phyloP scores from a whole-genome alignment of 2,797 vertebrate species.

The Cuculus canorus region DNA sequence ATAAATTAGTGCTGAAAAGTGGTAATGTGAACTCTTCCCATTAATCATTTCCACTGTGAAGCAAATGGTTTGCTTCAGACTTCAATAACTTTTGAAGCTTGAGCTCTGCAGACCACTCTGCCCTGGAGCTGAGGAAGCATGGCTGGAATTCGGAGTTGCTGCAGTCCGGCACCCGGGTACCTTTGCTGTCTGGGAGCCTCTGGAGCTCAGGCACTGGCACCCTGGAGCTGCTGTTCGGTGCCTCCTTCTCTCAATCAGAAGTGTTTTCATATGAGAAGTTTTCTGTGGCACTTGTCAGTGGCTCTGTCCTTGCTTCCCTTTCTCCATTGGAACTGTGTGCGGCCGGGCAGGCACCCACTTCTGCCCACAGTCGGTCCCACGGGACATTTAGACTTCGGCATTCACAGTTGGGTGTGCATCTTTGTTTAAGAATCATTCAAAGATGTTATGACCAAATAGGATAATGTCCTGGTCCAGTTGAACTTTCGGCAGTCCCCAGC shows the following conservation, averaged over 20 bases:
- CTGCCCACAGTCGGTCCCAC: background rate
- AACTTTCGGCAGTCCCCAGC: background rate
- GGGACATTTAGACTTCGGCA: background rate
- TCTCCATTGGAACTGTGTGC: background rate
- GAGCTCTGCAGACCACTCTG: background rate
- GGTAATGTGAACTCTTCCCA: background rate
- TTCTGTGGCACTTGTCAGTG: background rate
- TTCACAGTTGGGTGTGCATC: background rate
- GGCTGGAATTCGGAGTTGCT: background rate
- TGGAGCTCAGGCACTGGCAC: background rate
- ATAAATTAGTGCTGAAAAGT: background rate
- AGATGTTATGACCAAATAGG: background rate
- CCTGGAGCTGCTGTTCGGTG: background rate
- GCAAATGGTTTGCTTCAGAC: background rate
- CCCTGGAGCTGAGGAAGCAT: background rate
- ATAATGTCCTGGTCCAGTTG: background rate
- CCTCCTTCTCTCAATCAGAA: background rate
- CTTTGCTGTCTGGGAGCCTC: background rate
- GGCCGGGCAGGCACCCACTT: background rate
- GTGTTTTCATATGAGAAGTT: background rate
- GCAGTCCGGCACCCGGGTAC: background rate
- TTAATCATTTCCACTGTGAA: constrained; percentile 18
- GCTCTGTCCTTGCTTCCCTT: background rate
- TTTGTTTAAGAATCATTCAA: background rate
- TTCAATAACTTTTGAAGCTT: background rate